Evolutionary conservation across 2,113 vertebrate genomes (phyloP), one percentile per base, ranked within the genome.

Genomic region (Piprites chloris): DNA sequence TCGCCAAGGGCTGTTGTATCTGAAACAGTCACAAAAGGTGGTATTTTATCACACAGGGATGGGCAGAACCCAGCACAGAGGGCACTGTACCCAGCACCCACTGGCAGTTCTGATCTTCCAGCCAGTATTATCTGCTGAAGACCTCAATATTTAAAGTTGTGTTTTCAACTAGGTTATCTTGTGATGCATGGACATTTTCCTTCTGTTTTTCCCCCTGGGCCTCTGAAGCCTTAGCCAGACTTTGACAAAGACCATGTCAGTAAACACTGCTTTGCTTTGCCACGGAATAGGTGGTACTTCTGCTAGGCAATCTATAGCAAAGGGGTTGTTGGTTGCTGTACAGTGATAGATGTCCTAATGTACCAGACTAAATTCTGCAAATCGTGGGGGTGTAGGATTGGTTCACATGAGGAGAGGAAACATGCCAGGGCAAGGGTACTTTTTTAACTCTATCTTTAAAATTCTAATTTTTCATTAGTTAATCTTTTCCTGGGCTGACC

Each of bases 221-320:
- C 30, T 56, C 69, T 35, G 42, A 81, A 94, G 47, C 32, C 56
- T 55, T 47, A 85, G 61, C 23, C 68, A 63, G 52, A 9, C 52
- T 46, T 62, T 30, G 24, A 32, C 49, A 52, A 76, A 56, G 63
- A 59, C 33, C 7, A 3, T 23, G 39, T 15, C 33, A 28, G 50
- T 39, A 46, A 47, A 11, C 0, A 0, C 17, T 44, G 71, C 53
- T 50, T 52, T 86, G 58, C 20, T 49, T 24, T 46, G 67, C 71
- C 39, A 6, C 12, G 0, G 2, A 32, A 7, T 2, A 27, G 28
- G 8, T 41, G 28, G 6, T 42, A 2, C 30, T 80, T 46, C 30
- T 24, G 6, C 15, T 49, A 14, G 65, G 26, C n/a, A 37, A 0
- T 12, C 35, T 3, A 1, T 50, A 63, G 83, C 46, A 39, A 37